Base-by-base conservation (phyloP, 2,888 invertebrate genomes). In the Cerceris ruficornis region DNA sequence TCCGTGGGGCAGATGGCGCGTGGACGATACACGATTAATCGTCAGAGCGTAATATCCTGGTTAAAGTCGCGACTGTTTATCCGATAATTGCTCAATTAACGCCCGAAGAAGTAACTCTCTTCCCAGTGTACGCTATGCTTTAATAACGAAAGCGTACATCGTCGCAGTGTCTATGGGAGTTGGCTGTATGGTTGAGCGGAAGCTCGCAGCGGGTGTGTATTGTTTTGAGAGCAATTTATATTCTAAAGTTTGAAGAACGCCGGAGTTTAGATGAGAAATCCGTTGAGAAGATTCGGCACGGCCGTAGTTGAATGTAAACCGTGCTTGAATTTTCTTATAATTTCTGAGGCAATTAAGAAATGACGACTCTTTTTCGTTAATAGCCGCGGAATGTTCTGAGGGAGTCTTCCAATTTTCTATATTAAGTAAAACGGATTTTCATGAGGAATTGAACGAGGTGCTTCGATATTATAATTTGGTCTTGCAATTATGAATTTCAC, bases 1-100 rank as follows among this genome's bases (percentile, higher is more conserved):
- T 11, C 11, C 42, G 9, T 14, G 11, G n/a, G 52, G 13, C 52
- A n/a, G 8, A 14, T 13, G 6, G 17, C 2, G 50, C 52, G 58
- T 42, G 9, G 42, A n/a, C 14, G 17, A 42, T 43, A 13, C 46
- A 54, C 1, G 43, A 59, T 75, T 69, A 69, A 61, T 77, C 68
- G 54, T 66, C n/a, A 14, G 41, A 11, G n/a, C 41, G 15, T 43
- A 58, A 52, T 69, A 69, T 64, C 14, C n/a, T 46, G 8, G 46
- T 28, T 14, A 42, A 52, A 58, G 17, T 50, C 8, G 28, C 59
- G 59, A 17, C 64, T 73, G 62, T 83, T 83, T 75, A 69, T 74
- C 58, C 72, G 76, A 83, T 81, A 83, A 83, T 73, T 58, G 75
- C 52, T 72, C 78, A 75, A 83, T 83, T 81, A 83, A 75, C 72